Evolutionary conservation across 2,888 invertebrate species (phyloP).

Genomic region (Macrosiphum euphorbiae): DNA sequence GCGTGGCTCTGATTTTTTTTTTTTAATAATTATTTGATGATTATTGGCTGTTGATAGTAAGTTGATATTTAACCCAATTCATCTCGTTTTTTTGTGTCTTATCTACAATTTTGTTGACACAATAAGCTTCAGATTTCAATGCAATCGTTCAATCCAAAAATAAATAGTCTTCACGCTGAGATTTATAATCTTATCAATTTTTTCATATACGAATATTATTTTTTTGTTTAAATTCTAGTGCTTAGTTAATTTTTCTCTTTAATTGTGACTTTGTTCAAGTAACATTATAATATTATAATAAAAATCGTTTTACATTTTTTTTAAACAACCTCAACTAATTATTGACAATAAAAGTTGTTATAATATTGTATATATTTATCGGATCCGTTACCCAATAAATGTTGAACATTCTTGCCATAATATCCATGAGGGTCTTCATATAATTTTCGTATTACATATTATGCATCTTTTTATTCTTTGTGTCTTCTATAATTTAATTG

Average conservation of each 20-base stretch:
- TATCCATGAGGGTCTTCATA: neutral
- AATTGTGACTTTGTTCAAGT: neutral
- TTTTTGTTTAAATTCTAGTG: neutral
- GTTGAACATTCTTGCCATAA: neutral
- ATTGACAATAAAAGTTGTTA: neutral
- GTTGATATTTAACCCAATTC: neutral
- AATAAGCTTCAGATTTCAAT: neutral
- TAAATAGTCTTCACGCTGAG: neutral
- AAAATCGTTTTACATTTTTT: neutral
- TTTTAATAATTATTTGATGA: neutral
- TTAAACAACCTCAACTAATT: neutral
- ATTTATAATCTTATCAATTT: neutral
- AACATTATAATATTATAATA: neutral
- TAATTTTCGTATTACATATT: neutral
- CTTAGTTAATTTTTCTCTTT: neutral
- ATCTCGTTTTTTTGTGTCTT: neutral
- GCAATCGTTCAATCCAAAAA: neutral
- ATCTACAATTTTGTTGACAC: neutral
- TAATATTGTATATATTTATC: too few species aligned
- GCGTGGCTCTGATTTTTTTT: neutral
- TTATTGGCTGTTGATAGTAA: neutral
- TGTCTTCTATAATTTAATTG: neutral
- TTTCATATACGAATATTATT: neutral
- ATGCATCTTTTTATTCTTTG: neutral
- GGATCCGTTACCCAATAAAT: neutral